Base-by-base conservation (phyloP, 2,797 vertebrate genomes). In the Sciaenops ocellatus region DNA sequence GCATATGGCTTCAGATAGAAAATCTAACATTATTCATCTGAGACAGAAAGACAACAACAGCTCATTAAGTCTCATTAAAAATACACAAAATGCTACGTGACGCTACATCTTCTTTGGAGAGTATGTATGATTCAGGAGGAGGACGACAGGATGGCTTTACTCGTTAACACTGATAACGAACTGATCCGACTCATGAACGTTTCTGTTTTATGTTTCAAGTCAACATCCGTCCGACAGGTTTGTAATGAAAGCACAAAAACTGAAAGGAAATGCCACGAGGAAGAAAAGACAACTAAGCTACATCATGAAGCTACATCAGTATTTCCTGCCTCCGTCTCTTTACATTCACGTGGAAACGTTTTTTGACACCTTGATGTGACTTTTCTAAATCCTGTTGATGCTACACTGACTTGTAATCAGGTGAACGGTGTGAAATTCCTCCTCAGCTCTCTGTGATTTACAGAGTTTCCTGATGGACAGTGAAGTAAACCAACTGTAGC, bases 1-100 rank as follows among this genome's bases (percentile, higher is more conserved):
- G 87, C 78, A 34, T 87, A 92, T 88, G 90, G 92, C 90, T 92
- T 92, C 48, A 83, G 77, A 82, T 54, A 84, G 34, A 62, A 90
- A 87, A 76, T 38, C 55, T 69, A 70, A 83, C 80, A 47, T 56
- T n/a, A 42, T 17, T 57, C 15, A 71, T 42, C 41, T 69, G 28
- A 1, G 68, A 84, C 64, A 67, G 50, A 69, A 48, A 67, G 28
- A 81, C 72, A 6, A 59, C 65, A 57, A 74, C 59, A 77, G 79
- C 69, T 73, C 22, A 10, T 10, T 30, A 67, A 82, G 41, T 79
- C 54, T 60, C 42, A 12, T 38, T 73, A 48, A 50, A 82, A 83
- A 87, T 11, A 73, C 79, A 82, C 47, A 65, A 55, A 41, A 68
- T 85, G 87, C 89, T 90, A 90, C 85, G 9, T 16, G 59, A n/a